Base-by-base conservation (phyloP, 2,113 vertebrate species). In the Nesogale talazaci region DNA sequence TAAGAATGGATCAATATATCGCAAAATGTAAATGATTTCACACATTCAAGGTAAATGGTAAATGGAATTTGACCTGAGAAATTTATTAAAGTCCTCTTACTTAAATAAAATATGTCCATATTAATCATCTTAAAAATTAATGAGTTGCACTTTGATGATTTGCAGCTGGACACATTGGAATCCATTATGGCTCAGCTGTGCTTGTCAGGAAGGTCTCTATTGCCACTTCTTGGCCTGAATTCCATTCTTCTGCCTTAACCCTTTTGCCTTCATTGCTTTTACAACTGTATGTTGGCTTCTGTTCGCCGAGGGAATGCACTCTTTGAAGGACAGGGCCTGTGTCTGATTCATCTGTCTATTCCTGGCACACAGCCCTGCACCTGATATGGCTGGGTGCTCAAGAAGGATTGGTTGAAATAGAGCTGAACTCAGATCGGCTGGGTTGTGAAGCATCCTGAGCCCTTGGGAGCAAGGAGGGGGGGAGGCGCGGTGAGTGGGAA, bases 91-190 rank as follows among this genome's bases (percentile, higher is more conserved):
- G 75, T 17, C 16, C 36, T 79, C 9, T 79, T 40, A 59, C 56
- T 72, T 83, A 59, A 63, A 72, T 31, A 15, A 11, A 65, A 57
- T 38, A 22, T n/a, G 20, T 92, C 34, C 63, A 57, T 16, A 6
- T 38, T 79, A 23, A 83, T 89, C 31, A 74, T 80, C 81, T 65
- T 38, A 85, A n/a, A n/a, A 85, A n/a, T 63, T 89, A 27, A 59
- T 74, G 16, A 46, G 29, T 34, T 31, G 9, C 75, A 63, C 9
- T 86, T 92, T 80, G 70, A 56, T 83, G 59, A 81, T 89, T 95
- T 77, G 52, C 14, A 89, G 10, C 76, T 27, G 19, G 17, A 40
- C 16, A 61, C n/a, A 17, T 6, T 80, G 63, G 69, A 89, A 77
- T 91, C 82, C 84, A 29, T 77, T 70, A 40, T 52, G 57, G 69